These are phyloP conservation scores for Emydocephalus ijimae DNA, from an alignment of 2,113 vertebrate genomes.

Conservation along the genomic window DNA sequence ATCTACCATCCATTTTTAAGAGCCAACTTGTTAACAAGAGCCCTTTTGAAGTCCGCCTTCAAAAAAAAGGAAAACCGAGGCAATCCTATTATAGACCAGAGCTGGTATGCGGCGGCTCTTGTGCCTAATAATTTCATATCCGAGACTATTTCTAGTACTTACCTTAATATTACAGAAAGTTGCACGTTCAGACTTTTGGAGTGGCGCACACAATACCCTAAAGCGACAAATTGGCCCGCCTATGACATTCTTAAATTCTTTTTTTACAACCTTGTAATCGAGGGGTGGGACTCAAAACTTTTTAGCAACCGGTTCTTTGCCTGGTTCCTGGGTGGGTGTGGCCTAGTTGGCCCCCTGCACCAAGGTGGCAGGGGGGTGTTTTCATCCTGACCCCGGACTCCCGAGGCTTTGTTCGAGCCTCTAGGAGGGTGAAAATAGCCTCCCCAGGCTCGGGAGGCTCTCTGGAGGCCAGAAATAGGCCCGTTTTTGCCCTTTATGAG, in stretches of 20 bases:
- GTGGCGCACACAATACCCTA: background rate
- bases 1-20: constrained; percentile 25
- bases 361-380: too few relatives aligned
- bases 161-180: background rate
- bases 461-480: too few relatives aligned
- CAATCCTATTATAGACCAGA: constrained; percentile 37
- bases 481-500: too few relatives aligned
- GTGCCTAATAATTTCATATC: constrained; percentile 15
- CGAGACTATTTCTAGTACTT: constrained; percentile 8
- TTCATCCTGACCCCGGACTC: too few relatives aligned
- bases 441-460: too few relatives aligned
- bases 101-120: background rate
- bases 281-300: too few relatives aligned
- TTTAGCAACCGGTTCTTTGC: too few relatives aligned
- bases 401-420: too few relatives aligned
- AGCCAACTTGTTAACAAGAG: constrained; percentile 34
- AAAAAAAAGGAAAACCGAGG: constrained; percentile 8
- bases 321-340: too few relatives aligned
- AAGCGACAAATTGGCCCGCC: background rate
- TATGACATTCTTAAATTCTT: background rate
- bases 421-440: too few relatives aligned
- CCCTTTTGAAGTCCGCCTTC: constrained; percentile 33
- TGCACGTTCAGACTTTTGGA: background rate
- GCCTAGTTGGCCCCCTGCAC: too few relatives aligned
- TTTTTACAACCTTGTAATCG: background rate